Evolutionary conservation across 2,888 invertebrate genomes (phyloP), one percentile per base, ranked within the genome.

Genomic region (Eristalis tenax): DNA sequence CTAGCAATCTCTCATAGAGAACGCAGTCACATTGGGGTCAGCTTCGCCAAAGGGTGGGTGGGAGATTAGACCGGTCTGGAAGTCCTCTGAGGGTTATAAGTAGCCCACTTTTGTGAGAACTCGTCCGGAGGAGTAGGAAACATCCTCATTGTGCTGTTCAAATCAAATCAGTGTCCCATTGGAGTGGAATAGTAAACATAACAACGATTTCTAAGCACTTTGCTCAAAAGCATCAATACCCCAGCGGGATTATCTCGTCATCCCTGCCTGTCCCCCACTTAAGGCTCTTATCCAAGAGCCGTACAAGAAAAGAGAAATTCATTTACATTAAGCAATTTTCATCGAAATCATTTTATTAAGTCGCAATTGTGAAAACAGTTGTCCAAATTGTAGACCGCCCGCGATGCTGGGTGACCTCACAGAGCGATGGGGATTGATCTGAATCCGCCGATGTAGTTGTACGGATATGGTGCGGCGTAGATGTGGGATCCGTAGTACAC

Each of bases 401-500:
- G 18, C 18, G 1, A 43, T 6, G 68, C 4, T 65, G 28, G 50
- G 50, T 8, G 50, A 50, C 23, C 43, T 82, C 80, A 87, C 71
- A 83, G 43, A 28, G 65, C 4, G 28, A 68, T 50, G 40, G 87
- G 87, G 15, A 73, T 22, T 22, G 87, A 56, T 56, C 87, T 76
- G 57, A 66, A 82, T 15, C 81, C 50, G 32, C 83, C 70, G 73
- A 82, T 79, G 73, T 88, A 71, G 87, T 81, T 57, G 89, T 89
- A 15, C 90, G 91, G 35, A 92, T 91, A 90, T 92, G 94, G 32
- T 92, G 89, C 59, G 92, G 89, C 59, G 91, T 81, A 1, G 92
- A 91, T 38, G 59, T 87, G 78, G 75, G 85, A 66, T 74, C 81
- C 2, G 84, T 88, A 74, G 86, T 93, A 90, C 6, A 5, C 92